These are phyloP conservation scores for Drosophila nebulosa DNA, from an alignment of 1,140 invertebrate genomes.

Conservation along the genomic window DNA sequence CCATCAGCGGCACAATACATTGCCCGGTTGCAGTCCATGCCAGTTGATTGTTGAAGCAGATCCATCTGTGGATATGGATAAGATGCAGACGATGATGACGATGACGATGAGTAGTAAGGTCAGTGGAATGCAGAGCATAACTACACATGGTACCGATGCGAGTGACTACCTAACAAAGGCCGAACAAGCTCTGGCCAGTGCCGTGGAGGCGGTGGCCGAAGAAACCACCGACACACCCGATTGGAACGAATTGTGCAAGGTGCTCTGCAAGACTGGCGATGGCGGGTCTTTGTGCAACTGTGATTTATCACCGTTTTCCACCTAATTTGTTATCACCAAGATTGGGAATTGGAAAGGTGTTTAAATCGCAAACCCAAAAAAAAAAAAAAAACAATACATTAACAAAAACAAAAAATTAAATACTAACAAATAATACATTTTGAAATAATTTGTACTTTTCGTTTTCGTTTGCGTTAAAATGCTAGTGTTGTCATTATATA, in stretches of 20 bases:
- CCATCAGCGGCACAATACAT: constrained; percentile 36
- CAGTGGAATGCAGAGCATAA: constrained; percentile 38
- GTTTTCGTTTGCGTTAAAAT: constrained; percentile 59
- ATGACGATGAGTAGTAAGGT: constrained; percentile 15
- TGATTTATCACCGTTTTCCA: constrained; percentile 82
- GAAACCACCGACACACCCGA: constrained; percentile 44
- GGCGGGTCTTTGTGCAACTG: constrained; percentile 83
- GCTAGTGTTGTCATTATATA: constrained; percentile 70
- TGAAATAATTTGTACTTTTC: constrained; percentile 38
- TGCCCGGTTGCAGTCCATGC: constrained; percentile 69
- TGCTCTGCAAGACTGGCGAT: constrained; percentile 81
- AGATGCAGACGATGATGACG: not conserved
- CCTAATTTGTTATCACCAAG: constrained; percentile 12
- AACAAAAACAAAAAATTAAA: constrained; percentile 11
- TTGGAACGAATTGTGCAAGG: constrained; percentile 82
- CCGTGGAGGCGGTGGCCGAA: constrained; percentile 3
- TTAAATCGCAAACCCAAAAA: constrained; percentile 48
- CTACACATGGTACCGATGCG: constrained; percentile 52
- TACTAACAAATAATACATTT: constrained; percentile 42
- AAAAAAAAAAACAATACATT: not conserved
- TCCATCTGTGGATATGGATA: constrained; percentile 2
- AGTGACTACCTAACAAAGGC: not conserved
- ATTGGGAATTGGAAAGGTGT: constrained; percentile 32
- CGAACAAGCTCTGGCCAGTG: not conserved
- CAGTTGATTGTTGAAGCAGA: constrained; percentile 37